Evolutionary conservation across 2,888 invertebrate species (phyloP).

Genomic region (Coenonympha glycerion): DNA sequence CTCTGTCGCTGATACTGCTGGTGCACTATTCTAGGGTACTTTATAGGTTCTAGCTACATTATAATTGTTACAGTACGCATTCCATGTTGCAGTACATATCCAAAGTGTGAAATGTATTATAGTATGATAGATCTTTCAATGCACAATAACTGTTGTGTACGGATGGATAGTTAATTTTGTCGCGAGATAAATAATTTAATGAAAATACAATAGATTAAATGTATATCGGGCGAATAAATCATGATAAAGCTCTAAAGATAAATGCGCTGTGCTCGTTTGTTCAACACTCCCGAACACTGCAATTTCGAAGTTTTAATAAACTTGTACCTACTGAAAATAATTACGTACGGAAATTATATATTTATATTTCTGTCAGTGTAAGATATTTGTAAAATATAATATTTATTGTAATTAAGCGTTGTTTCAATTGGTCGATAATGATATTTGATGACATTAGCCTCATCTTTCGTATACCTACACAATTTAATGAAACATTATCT

Average conservation of each 20-base stretch:
- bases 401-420: conserved; percentile 1
- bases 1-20: conserved; percentile 32
- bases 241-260: not conserved
- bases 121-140: conserved; percentile 1
- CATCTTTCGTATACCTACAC: not conserved
- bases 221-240: not conserved
- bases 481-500: no score
- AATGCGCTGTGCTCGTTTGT: not conserved
- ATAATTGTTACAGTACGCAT: conserved; percentile 8
- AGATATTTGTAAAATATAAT: conserved; percentile 9
- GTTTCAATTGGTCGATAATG: not conserved
- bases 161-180: not conserved
- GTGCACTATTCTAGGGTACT: conserved; percentile 3
- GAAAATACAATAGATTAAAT: not conserved
- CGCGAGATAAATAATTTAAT: not conserved
- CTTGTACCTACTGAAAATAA: not conserved
- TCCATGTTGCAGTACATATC: conserved; percentile 12
- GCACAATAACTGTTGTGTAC: not conserved
- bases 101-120: conserved; percentile 12
- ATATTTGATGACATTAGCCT: not conserved
- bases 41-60: not conserved
- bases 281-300: not conserved
- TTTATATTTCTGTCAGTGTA: not conserved
- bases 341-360: not conserved
- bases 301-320: conserved; percentile 1